phyloP scores from a whole-genome alignment of 1,140 invertebrate genomes.

The Atopsyche davidsoni region DNA sequence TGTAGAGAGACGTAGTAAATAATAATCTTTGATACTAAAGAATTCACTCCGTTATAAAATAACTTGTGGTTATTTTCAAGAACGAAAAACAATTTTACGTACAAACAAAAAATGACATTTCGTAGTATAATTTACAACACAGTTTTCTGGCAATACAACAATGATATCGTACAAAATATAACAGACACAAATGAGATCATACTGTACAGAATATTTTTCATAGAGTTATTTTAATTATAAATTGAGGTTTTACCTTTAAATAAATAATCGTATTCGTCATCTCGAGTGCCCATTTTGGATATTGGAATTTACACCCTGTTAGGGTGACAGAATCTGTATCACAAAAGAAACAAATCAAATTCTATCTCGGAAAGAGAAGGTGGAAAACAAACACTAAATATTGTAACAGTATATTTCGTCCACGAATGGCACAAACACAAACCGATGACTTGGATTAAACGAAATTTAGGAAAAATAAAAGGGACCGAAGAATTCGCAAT shows the following conservation, averaged over 20 bases:
- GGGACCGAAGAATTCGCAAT: conserved; percentile 19
- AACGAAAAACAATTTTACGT: no score
- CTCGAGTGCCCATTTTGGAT: conserved; percentile 85
- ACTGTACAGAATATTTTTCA: no score
- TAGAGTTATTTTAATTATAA: no score
- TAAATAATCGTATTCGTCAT: conserved; percentile 99
- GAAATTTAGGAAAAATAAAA: conserved; percentile 15
- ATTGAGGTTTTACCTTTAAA: conserved; percentile 94
- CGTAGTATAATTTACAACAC: no score
- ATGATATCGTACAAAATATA: no score
- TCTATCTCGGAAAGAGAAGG: conserved; percentile 2
- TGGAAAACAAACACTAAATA: conserved; percentile 8
- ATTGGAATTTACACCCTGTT: conserved; percentile 25
- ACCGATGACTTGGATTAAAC: conserved; percentile 17
- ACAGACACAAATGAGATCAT: no score
- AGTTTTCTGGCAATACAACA: no score
- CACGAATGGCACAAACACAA: conserved; percentile 12
- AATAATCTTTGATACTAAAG: no score
- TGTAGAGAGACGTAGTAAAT: no score
- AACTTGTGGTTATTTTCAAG: no score
- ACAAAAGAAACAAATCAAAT: conserved; percentile 15
- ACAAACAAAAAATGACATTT: no score
- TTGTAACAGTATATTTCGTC: background rate
- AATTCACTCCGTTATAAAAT: no score
- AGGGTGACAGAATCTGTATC: conserved; percentile 16